These are phyloP conservation scores for Liasis olivaceus DNA, from an alignment of 2,797 vertebrate genomes.

Conservation along the genomic window DNA sequence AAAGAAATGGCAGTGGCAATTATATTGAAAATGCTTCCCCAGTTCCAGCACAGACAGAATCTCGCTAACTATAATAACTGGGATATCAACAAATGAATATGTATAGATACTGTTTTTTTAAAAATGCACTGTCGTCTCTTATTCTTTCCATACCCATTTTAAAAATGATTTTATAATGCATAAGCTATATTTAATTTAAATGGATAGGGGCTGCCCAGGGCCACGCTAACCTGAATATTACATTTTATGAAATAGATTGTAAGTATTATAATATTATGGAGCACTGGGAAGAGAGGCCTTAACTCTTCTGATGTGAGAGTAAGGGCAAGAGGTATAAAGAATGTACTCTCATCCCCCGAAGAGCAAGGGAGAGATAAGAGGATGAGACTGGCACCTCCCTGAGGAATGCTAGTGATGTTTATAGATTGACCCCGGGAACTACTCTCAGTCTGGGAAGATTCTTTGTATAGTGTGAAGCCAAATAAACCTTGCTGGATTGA, in stretches of 20 bases:
- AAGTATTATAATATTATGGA: neutral
- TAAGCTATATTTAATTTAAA: neutral
- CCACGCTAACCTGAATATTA: neutral
- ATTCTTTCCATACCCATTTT: too few species aligned
- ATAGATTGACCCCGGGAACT: too few species aligned
- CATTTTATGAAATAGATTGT: neutral
- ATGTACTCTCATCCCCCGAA: too few species aligned
- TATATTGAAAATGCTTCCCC: neutral
- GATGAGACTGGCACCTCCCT: too few species aligned
- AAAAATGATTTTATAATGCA: slow-evolving; percentile 1
- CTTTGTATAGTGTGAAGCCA: too few species aligned
- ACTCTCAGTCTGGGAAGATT: too few species aligned
- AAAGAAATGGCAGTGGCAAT: neutral
- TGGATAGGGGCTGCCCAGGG: neutral
- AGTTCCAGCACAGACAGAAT: neutral
- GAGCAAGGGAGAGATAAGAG: too few species aligned
- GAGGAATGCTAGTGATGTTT: too few species aligned
- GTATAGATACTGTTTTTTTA: neutral
- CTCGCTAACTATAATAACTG: neutral
- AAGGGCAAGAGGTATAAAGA: too few species aligned
- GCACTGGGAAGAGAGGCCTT: neutral
- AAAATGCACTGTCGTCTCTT: neutral
- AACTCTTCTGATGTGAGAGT: too few species aligned
- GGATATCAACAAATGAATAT: neutral
- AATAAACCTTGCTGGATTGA: too few species aligned